Evolutionary conservation across 2,797 vertebrate genomes (phyloP).

Genomic region (Picus viridis): DNA sequence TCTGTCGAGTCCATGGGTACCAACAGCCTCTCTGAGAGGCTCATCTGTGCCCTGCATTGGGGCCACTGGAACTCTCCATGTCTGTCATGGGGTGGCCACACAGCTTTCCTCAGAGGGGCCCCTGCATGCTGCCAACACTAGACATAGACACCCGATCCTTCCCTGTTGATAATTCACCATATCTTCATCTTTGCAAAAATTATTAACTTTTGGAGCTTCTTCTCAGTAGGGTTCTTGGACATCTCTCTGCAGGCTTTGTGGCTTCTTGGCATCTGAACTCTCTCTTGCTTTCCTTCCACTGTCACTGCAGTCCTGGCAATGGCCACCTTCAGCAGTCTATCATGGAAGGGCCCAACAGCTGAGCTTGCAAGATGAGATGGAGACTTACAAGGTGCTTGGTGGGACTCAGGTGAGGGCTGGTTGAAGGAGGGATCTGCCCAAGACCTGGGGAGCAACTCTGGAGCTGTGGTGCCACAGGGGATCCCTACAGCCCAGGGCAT

Average conservation of each 20-base stretch:
- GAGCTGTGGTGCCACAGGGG: not conserved
- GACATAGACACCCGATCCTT: rapidly evolving
- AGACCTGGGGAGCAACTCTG: not conserved
- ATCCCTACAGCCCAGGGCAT: no score
- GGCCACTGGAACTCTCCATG: no score
- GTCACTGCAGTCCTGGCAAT: rapidly evolving
- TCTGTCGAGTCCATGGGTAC: rapidly evolving
- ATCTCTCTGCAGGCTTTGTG: not conserved
- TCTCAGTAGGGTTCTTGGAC: not conserved
- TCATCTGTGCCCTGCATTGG: rapidly evolving
- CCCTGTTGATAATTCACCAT: not conserved
- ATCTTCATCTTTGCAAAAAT: not conserved
- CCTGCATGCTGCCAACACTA: no score
- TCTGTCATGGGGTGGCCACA: not conserved
- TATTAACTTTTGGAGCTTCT: rapidly evolving
- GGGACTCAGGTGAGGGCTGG: not conserved
- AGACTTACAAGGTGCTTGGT: not conserved
- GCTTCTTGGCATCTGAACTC: not conserved
- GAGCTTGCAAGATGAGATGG: not conserved
- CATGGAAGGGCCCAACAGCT: rapidly evolving
- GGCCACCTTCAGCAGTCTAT: rapidly evolving
- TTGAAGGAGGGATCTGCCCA: not conserved
- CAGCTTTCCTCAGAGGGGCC: not conserved
- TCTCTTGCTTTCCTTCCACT: no score
- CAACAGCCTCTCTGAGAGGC: not conserved